These are phyloP conservation scores for Coturnix japonica DNA, from an alignment of 2,113 vertebrate species.

Conservation along the genomic window DNA sequence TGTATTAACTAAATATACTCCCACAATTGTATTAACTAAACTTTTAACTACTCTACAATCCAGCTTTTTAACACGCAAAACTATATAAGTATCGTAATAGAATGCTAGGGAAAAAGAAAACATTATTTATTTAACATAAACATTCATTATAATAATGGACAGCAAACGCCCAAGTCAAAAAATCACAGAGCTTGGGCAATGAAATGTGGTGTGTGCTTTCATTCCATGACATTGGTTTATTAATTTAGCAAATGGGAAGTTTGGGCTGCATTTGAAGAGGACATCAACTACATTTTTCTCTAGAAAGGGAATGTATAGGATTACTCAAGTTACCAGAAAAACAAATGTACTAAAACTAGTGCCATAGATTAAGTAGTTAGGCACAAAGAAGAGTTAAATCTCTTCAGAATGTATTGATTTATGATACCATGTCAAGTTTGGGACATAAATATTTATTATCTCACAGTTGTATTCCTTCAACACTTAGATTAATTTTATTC, in stretches of 20 bases:
- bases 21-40: constrained; percentile 4
- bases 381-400: not conserved
- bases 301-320: constrained; percentile 18
- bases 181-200: not conserved
- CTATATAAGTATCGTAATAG: not conserved
- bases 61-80: not conserved
- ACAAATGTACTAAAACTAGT: constrained; percentile 9
- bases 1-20: not conserved
- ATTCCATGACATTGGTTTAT: constrained; percentile 7
- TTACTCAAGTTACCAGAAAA: constrained; percentile 23
- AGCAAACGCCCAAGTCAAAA: not conserved
- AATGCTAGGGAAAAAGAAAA: not conserved
- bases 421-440: not conserved
- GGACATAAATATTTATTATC: constrained; percentile 17
- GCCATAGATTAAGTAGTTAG: constrained; percentile 5
- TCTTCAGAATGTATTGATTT: not conserved
- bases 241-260: not conserved
- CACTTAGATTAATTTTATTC: not conserved
- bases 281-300: constrained; percentile 39
- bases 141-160: not conserved
- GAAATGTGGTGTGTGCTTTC: not conserved
- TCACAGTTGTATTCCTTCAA: not conserved
- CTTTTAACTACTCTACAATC: not conserved
- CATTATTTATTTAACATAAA: not conserved
- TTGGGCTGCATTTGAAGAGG: constrained; percentile 26